These are phyloP conservation scores for Ceriagrion tenellum DNA, from an alignment of 2,888 invertebrate species.

Conservation along the genomic window DNA sequence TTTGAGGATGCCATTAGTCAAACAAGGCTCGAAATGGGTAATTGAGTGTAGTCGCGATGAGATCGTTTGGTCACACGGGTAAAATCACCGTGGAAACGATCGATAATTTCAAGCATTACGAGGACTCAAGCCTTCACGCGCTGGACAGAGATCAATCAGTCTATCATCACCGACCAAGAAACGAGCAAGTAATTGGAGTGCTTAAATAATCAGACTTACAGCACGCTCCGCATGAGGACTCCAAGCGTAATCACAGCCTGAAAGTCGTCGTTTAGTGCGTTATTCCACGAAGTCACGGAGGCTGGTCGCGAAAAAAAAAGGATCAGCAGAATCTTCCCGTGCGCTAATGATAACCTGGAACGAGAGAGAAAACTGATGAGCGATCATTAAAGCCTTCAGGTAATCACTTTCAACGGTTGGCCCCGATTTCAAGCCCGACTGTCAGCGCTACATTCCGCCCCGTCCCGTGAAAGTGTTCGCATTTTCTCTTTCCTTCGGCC, in stretches of 20 bases:
- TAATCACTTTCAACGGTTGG: slow-evolving; percentile 1
- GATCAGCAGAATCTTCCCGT: not conserved
- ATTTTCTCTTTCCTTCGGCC: slow-evolving; percentile 14
- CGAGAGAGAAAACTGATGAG: slow-evolving; percentile 27
- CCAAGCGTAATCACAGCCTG: not conserved
- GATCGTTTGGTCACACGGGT: not conserved
- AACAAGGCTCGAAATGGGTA: not conserved
- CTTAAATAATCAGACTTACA: slow-evolving; percentile 1
- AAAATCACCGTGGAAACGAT: not conserved
- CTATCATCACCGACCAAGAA: not conserved
- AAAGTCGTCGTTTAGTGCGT: not conserved
- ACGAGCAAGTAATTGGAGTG: not conserved
- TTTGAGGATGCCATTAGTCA: not conserved
- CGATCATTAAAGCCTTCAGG: not conserved
- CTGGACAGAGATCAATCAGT: not conserved
- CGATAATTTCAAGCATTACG: not conserved
- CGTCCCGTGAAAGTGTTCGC: not conserved
- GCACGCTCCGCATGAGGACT: not conserved
- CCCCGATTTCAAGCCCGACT: slow-evolving; percentile 20
- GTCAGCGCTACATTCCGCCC: not conserved
- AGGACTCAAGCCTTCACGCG: not conserved
- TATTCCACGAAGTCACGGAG: not conserved
- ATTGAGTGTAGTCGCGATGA: not conserved
- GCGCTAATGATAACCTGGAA: slow-evolving; percentile 15
- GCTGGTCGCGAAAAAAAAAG: not conserved